A percentile compares a stretch with the other conserved stretches of the same genome.
phyloP scores from a whole-genome alignment of 2,113 vertebrate species.

The Bettongia penicillata region DNA sequence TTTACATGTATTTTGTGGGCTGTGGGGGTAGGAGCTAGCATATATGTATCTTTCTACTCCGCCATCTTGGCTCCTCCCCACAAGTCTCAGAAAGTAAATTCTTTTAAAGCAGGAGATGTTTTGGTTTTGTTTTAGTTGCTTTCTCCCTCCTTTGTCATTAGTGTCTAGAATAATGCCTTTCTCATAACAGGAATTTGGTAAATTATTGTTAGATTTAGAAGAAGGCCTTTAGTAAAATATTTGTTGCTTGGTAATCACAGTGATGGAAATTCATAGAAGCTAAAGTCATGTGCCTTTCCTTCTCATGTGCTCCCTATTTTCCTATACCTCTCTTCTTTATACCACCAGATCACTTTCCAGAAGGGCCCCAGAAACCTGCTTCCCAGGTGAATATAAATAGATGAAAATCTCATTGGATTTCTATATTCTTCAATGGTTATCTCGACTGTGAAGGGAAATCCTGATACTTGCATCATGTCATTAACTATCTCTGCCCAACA shows the following conservation, averaged over 20 bases:
- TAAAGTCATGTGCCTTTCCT: not conserved
- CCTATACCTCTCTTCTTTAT: not conserved
- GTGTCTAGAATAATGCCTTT: not conserved
- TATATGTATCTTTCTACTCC: no score
- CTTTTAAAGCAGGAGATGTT: not conserved
- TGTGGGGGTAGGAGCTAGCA: no score
- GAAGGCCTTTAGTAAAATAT: not conserved
- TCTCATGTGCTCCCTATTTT: not conserved
- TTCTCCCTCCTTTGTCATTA: not conserved
- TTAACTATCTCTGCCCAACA: conserved; percentile 1
- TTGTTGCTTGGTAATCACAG: not conserved
- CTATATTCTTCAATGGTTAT: conserved; percentile 30
- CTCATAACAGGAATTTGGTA: not conserved
- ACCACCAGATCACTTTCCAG: not conserved
- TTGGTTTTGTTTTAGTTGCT: not conserved
- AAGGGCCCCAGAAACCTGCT: not conserved
- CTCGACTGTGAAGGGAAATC: conserved; percentile 61
- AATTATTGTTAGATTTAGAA: not conserved
- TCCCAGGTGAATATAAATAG: conserved; percentile 37
- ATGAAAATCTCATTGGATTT: conserved; percentile 49
- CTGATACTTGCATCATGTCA: conserved; percentile 48
- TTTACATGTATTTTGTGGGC: no score
- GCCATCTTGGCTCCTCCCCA: no score
- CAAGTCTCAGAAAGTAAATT: not conserved
- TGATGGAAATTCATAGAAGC: not conserved